These are phyloP conservation scores for Cacoxenus indagator DNA, from an alignment of 2,888 invertebrate species.

Conservation along the genomic window DNA sequence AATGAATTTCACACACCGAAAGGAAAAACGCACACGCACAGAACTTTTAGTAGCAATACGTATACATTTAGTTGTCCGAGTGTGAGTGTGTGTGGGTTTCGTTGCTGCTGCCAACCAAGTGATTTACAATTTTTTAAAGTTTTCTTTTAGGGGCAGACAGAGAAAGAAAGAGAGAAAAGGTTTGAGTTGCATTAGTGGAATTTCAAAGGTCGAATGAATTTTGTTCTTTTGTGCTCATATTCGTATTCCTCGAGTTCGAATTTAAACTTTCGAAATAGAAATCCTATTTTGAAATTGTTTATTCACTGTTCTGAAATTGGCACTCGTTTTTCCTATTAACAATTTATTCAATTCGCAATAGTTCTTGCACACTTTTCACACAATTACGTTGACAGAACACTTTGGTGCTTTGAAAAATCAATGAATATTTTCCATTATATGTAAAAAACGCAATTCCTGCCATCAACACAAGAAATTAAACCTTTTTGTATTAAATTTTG, in stretches of 20 bases:
- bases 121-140: slow-evolving; percentile 39
- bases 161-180: slow-evolving; percentile 21
- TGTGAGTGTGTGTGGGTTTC: slow-evolving; percentile 46
- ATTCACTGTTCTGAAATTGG: background rate
- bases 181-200: background rate
- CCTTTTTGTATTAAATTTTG: background rate
- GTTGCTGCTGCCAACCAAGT: slow-evolving; percentile 32
- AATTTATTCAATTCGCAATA: background rate
- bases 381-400: slow-evolving; percentile 23
- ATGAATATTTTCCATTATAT: slow-evolving; percentile 3
- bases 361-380: background rate
- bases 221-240: background rate
- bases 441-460: background rate
- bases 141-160: background rate
- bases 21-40: slow-evolving; percentile 35
- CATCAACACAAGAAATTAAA: background rate
- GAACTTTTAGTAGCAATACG: background rate
- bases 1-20: slow-evolving; percentile 48
- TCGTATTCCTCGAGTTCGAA: background rate
- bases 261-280: background rate
- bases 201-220: background rate
- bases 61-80: slow-evolving; percentile 15
- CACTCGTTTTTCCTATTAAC: background rate
- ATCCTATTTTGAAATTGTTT: background rate
- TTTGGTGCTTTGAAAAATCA: slow-evolving; percentile 14